phyloP scores from a whole-genome alignment of 2,888 invertebrate genomes.

The Idaea straminata region DNA sequence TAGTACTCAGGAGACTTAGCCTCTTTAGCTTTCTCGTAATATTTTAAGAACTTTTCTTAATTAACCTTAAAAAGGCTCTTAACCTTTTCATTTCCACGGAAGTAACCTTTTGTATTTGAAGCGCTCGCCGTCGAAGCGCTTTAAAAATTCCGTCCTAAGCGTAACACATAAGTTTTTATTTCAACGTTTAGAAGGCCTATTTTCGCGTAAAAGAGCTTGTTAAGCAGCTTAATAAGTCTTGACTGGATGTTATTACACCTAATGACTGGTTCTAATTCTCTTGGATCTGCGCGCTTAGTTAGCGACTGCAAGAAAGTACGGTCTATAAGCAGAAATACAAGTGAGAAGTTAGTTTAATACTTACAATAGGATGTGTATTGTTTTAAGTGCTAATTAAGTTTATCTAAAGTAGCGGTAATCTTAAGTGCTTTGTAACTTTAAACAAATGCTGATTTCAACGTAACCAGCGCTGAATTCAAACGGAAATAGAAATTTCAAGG shows the following conservation, averaged over 20 bases:
- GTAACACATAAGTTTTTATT: constrained; percentile 1
- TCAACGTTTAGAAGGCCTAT: constrained; percentile 16
- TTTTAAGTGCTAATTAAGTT: neutral
- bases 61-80: neutral
- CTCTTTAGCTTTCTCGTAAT: neutral
- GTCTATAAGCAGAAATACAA: neutral
- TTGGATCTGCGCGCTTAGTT: constrained; percentile 31
- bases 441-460: neutral
- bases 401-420: neutral
- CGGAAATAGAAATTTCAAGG: no score
- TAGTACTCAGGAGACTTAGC: neutral
- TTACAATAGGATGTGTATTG: neutral
- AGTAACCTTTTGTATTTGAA: neutral
- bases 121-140: neutral
- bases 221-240: constrained; percentile 50
- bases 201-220: constrained; percentile 40
- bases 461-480: neutral
- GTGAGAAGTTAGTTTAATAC: neutral
- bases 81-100: neutral
- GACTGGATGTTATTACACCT: constrained; percentile 47
- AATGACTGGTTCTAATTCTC: constrained; percentile 46
- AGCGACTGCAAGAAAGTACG: constrained; percentile 17
- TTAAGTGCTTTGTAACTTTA: neutral
- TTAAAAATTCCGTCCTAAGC: constrained; percentile 1
- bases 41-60: neutral